phyloP scores from a whole-genome alignment of 2,888 invertebrate genomes.

The Calameuta filiformis region DNA sequence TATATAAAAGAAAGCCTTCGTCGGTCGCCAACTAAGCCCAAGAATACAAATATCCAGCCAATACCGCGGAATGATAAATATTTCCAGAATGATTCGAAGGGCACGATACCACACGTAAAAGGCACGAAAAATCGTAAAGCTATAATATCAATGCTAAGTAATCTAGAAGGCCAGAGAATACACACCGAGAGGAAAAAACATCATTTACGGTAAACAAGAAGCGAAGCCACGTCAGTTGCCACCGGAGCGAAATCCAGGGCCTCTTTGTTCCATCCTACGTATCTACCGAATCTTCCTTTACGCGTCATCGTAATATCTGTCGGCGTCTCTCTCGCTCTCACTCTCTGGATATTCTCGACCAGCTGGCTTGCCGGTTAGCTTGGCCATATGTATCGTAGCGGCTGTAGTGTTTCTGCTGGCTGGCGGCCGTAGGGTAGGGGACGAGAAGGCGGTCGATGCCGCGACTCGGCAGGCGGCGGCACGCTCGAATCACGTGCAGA shows the following conservation, averaged over 20 bases:
- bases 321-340: background rate
- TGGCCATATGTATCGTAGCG: background rate
- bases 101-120: background rate
- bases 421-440: constrained; percentile 3
- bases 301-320: background rate
- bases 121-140: background rate
- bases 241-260: background rate
- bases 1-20: background rate
- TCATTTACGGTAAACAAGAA: background rate
- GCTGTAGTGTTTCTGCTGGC: background rate
- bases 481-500: constrained; percentile 62
- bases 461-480: constrained; percentile 38
- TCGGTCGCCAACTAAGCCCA: background rate
- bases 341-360: background rate
- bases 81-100: background rate
- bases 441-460: constrained; percentile 59
- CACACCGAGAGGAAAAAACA: background rate
- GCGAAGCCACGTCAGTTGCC: background rate
- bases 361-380: background rate
- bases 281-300: background rate
- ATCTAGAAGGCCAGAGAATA: background rate
- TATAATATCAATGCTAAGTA: background rate
- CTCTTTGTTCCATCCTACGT: background rate
- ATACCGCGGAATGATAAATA: background rate
- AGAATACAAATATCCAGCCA: background rate